phyloP scores from a whole-genome alignment of 1,140 invertebrate species.

The Acyrthosiphon pisum region DNA sequence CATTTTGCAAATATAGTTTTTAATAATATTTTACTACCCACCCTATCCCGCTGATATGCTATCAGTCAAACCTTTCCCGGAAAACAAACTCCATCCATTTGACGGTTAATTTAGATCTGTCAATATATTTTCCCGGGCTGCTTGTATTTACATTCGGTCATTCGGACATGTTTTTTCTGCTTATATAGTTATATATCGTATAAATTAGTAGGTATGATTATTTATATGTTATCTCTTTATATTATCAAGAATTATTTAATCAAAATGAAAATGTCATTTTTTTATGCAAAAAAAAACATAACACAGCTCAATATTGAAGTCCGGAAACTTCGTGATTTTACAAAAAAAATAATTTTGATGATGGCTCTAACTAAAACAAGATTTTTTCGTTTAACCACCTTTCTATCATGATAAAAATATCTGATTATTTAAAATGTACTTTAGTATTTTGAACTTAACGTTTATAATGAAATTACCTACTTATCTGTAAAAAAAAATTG shows the following conservation, averaged over 20 bases:
- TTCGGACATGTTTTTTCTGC: background rate
- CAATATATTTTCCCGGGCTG: background rate
- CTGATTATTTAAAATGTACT: background rate
- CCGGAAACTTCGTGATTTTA: background rate
- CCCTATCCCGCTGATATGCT: background rate
- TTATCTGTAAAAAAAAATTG: no score
- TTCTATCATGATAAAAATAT: background rate
- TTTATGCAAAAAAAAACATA: background rate
- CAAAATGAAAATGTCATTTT: background rate
- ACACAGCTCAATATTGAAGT: background rate
- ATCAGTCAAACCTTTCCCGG: background rate
- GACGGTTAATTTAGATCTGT: constrained; percentile 10
- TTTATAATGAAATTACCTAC: no score
- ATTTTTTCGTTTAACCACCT: no score
- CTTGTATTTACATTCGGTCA: background rate
- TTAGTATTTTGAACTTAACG: background rate
- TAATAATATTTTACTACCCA: constrained; percentile 1
- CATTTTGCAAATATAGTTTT: constrained; percentile 6
- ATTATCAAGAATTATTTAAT: background rate
- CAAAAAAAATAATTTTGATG: background rate
- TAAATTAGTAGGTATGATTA: background rate
- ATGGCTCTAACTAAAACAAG: no score
- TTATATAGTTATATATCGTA: background rate
- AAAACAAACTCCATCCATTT: constrained; percentile 3
- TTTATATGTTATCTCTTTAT: background rate